Base-by-base conservation (phyloP, 2,797 vertebrate species). In the Pygocentrus nattereri region DNA sequence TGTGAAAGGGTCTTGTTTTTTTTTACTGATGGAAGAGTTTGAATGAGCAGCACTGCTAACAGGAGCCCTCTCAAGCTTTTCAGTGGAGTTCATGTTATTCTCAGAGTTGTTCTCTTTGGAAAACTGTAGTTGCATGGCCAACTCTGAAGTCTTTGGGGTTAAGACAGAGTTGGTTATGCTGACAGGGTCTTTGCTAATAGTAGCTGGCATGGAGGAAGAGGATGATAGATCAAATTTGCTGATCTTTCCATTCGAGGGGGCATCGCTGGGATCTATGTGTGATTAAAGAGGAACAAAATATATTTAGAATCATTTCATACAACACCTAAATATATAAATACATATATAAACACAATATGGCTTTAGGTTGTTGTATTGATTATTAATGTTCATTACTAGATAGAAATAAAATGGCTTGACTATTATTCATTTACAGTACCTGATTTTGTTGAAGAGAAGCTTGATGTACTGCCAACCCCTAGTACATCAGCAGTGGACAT, bases 51-150 rank as follows among this genome's bases (percentile, higher is more conserved):
- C 85, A 90, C 90, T 90, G 88, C 87, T 79, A 85, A 89, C 84
- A 21, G 80, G 54, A 56, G 79, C 76, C 65, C 77, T 85, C 23
- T 80, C 71, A n/a, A 30, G 47, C 76, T 86, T 93, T 90, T 94
- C 94, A 91, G 93, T 95, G 77, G 87, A 88, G 93, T 93, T 96
- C 79, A 93, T 94, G 89, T 88, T 94, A 94, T 85, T 94, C 90
- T 95, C 94, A 8, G 86, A 80, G 41, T 94, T 94, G 81, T 94
- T 97, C 86, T 97, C 97, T 95, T 99, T 98, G 92, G 95, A 96
- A 86, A 88, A 91, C 4, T 94, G 93, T 16, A 74, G 78, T 59
- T 84, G 80, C 27, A 82, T 47, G 65, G 80, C 82, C 79, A 91
- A 90, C 88, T 92, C 90, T 83, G 89, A 82, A 72, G 91, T 93